These are phyloP conservation scores for Oscheius sp. DNA, from an alignment of 2,888 invertebrate genomes.

Conservation along the genomic window DNA sequence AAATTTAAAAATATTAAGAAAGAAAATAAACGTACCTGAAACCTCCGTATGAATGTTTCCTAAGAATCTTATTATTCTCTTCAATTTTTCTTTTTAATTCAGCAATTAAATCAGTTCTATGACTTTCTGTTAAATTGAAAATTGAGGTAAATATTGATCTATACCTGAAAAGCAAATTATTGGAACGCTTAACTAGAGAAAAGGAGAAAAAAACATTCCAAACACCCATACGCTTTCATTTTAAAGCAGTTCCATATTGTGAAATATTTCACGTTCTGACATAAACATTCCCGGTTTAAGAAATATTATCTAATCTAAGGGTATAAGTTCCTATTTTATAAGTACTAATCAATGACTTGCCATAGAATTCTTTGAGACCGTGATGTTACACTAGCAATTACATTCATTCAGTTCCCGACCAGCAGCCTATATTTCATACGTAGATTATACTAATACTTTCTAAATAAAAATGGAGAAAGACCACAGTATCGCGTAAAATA, in stretches of 20 bases:
- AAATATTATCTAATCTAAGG: background rate
- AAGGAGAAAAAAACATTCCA: background rate
- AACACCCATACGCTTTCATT: too few species aligned
- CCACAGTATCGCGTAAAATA: background rate
- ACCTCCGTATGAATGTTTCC: slow-evolving; percentile 39
- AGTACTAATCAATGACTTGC: slow-evolving; percentile 1
- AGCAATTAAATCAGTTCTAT: slow-evolving; percentile 3
- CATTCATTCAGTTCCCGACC: slow-evolving; percentile 23
- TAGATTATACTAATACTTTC: background rate
- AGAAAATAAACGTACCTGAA: slow-evolving; percentile 37
- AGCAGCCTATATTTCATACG: background rate
- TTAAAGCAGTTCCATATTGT: background rate
- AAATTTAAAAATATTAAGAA: background rate
- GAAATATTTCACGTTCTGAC: background rate
- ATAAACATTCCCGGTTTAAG: background rate
- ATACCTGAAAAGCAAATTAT: background rate
- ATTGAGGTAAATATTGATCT: background rate
- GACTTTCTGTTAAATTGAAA: background rate
- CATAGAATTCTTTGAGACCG: slow-evolving; percentile 12
- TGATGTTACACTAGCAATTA: background rate
- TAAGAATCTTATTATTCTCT: slow-evolving; percentile 30
- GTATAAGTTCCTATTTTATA: background rate
- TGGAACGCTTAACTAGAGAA: background rate
- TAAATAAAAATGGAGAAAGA: background rate
- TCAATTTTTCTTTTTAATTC: slow-evolving; percentile 23